Evolutionary conservation across 2,797 vertebrate genomes (phyloP).

Genomic region (Bryconaethiops microstoma): DNA sequence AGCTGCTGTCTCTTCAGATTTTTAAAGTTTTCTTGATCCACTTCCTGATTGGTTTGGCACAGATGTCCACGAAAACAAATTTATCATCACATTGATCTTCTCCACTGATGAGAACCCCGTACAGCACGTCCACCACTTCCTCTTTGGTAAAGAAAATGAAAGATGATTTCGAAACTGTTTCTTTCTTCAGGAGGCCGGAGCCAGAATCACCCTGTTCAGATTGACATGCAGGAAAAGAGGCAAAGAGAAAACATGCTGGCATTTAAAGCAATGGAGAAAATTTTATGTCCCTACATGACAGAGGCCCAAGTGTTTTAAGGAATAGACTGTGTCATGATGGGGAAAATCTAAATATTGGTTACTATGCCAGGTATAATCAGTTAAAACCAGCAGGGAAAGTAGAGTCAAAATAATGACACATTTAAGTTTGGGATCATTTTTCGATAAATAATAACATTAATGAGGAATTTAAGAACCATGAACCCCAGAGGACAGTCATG

Average conservation of each 20-base stretch:
- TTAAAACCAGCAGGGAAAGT: no score
- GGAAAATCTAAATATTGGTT: no score
- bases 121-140: background rate
- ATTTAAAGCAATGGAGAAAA: no score
- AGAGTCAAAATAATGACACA: no score
- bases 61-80: slow-evolving; percentile 3
- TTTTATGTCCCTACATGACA: no score
- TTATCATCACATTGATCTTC: background rate
- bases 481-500: no score
- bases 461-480: no score
- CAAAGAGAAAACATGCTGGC: background rate
- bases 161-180: background rate
- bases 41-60: background rate
- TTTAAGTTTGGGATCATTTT: no score
- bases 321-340: no score
- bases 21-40: background rate
- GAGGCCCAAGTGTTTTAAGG: no score
- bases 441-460: no score
- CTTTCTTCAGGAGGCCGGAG: slow-evolving; percentile 2
- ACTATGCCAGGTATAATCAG: no score
- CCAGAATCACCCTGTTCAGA: background rate
- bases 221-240: background rate
- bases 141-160: background rate
- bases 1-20: background rate
- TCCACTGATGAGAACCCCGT: background rate